Evolutionary conservation across 2,113 vertebrate genomes (phyloP).

Genomic region (Perognathus longimembris): DNA sequence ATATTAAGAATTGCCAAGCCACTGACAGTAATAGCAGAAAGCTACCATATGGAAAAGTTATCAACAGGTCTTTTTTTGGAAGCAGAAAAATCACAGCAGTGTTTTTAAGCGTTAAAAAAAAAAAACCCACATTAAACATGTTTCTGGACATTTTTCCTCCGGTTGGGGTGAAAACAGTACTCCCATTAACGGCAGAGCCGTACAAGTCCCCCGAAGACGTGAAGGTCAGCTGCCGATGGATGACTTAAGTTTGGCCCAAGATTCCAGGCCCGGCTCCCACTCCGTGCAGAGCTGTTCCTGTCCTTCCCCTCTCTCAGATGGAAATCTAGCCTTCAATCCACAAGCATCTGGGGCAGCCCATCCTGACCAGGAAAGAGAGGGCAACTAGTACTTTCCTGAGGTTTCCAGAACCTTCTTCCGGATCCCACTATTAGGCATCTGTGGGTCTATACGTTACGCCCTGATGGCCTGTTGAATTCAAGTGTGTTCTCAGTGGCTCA

Average conservation of each 20-base stretch:
- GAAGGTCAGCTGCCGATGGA: neutral
- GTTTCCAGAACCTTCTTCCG: neutral
- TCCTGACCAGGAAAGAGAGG: neutral
- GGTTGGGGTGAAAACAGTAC: conserved; percentile 44
- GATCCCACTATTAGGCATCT: neutral
- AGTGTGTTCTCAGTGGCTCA: neutral
- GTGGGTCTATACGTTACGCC: neutral
- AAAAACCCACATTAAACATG: conserved; percentile 67
- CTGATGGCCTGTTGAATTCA: neutral
- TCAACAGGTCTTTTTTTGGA: conserved; percentile 76
- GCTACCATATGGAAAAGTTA: conserved; percentile 82
- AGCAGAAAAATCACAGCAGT: conserved; percentile 67
- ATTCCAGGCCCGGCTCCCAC: neutral
- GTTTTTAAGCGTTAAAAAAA: conserved; percentile 60
- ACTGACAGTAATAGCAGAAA: conserved; percentile 77
- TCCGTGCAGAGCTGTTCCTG: accelerated
- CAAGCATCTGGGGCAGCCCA: neutral
- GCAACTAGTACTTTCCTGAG: neutral
- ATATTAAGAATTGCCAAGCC: conserved; percentile 82
- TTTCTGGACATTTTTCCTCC: conserved; percentile 67
- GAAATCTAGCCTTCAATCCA: neutral
- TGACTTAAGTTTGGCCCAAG: neutral
- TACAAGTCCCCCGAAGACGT: conserved; percentile 8
- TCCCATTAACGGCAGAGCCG: neutral
- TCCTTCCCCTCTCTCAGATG: neutral